Percentiles rank a stretch among this genome's conserved stretches.
Evolutionary conservation across 2,113 vertebrate genomes (phyloP).

Genomic region (Brachionichthys hirsutus): DNA sequence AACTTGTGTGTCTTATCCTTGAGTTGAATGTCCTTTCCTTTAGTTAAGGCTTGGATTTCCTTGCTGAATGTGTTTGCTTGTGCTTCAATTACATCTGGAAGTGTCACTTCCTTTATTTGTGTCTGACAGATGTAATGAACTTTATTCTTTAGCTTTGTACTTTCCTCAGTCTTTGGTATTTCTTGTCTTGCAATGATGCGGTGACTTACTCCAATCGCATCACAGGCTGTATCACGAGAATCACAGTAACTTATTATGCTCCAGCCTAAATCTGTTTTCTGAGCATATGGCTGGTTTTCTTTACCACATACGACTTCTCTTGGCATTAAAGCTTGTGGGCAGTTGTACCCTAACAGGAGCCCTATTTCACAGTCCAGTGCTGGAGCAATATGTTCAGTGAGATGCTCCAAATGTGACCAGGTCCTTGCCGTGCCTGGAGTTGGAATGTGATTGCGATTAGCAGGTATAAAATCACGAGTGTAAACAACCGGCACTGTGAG

Average conservation of each 20-base stretch:
- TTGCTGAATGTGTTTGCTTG: background rate
- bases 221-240: constrained; percentile 8
- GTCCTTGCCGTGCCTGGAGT: constrained; percentile 18
- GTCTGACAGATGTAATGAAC: background rate
- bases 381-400: constrained; percentile 6
- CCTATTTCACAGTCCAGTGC: constrained; percentile 14
- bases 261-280: background rate
- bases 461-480: constrained; percentile 2
- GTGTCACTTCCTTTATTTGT: background rate
- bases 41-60: background rate
- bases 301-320: constrained; percentile 1
- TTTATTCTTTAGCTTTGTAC: background rate
- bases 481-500: background rate
- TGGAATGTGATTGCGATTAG: constrained; percentile 15
- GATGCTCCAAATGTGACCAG: constrained; percentile 34
- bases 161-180: background rate
- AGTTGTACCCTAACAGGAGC: background rate
- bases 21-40: too few species aligned
- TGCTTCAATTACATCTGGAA: background rate
- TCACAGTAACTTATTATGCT: constrained; percentile 13
- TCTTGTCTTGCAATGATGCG: constrained; percentile 1
- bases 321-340: constrained; percentile 28
- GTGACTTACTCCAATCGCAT: constrained; percentile 30
- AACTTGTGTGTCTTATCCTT: too few species aligned
- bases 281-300: constrained; percentile 5